Conservation (phyloP, 2,888 invertebrate species). For the Pheosia tremula region DNA sequence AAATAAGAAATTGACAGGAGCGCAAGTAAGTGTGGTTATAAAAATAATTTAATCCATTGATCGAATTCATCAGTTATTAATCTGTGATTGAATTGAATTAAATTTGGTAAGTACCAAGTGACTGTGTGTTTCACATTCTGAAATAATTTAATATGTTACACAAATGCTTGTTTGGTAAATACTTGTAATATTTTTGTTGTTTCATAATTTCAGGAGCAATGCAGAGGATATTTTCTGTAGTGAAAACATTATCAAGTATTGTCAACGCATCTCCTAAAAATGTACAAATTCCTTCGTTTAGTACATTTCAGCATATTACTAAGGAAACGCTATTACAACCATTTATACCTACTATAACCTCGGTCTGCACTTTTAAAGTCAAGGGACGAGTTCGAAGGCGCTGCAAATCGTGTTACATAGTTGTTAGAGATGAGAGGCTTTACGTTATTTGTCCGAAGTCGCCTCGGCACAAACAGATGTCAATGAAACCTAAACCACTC, state of each 20-base stretch:
- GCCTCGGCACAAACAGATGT: constrained; percentile 93
- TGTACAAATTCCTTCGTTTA: constrained; percentile 43
- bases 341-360: constrained; percentile 53
- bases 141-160: too few relatives aligned
- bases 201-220: constrained; percentile 44
- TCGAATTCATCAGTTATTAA: too few relatives aligned
- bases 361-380: constrained; percentile 85
- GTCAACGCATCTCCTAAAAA: constrained; percentile 34
- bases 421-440: constrained; percentile 86
- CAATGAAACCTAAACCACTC: constrained; percentile 87
- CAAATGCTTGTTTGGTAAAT: too few relatives aligned
- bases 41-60: too few relatives aligned
- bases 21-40: too few relatives aligned
- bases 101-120: too few relatives aligned
- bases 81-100: too few relatives aligned
- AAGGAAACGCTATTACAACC: constrained; percentile 52
- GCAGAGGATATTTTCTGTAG: constrained; percentile 58
- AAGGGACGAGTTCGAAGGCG: constrained; percentile 87
- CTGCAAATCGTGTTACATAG: constrained; percentile 92
- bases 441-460: constrained; percentile 90
- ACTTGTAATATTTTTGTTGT: neutral
- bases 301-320: constrained; percentile 46
- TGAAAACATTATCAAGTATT: constrained; percentile 45
- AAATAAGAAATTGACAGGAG: too few relatives aligned
- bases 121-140: too few relatives aligned